Conservation (phyloP, 92 coral and sea anemone genomes). For the Epizoanthus rinbou region DNA sequence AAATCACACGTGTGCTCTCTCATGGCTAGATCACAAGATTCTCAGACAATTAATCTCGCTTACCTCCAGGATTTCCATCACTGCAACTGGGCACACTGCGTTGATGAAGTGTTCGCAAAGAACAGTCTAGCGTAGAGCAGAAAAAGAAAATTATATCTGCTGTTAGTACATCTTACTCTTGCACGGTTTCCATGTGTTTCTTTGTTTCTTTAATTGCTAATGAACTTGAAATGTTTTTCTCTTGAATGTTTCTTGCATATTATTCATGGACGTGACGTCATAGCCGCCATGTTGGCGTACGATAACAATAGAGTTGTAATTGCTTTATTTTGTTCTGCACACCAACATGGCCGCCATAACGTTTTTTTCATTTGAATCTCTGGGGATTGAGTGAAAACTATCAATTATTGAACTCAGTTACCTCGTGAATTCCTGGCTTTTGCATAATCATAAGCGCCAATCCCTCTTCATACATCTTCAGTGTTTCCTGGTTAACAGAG, state of each 20-base stretch:
- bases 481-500: conserved; percentile 16
- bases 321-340: not conserved
- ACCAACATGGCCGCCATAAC: not conserved
- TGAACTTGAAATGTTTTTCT: not conserved
- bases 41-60: not conserved
- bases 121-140: not conserved
- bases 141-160: not conserved
- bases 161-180: not conserved
- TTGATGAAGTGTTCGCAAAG: conserved; percentile 5
- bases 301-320: too few relatives aligned
- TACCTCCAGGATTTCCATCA: conserved; percentile 36
- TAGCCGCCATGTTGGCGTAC: too few relatives aligned
- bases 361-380: not conserved
- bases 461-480: conserved; percentile 34
- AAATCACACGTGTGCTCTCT: too few relatives aligned
- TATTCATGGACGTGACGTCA: too few relatives aligned
- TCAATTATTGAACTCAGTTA: not conserved
- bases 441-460: conserved; percentile 23
- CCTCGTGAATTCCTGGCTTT: conserved; percentile 45
- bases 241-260: too few relatives aligned
- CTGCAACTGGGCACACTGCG: conserved; percentile 22
- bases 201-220: not conserved
- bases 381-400: not conserved
- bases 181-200: not conserved
- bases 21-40: too few relatives aligned